Base-by-base conservation (phyloP, 2,888 invertebrate genomes). In the Ichneumoninae sp. region DNA sequence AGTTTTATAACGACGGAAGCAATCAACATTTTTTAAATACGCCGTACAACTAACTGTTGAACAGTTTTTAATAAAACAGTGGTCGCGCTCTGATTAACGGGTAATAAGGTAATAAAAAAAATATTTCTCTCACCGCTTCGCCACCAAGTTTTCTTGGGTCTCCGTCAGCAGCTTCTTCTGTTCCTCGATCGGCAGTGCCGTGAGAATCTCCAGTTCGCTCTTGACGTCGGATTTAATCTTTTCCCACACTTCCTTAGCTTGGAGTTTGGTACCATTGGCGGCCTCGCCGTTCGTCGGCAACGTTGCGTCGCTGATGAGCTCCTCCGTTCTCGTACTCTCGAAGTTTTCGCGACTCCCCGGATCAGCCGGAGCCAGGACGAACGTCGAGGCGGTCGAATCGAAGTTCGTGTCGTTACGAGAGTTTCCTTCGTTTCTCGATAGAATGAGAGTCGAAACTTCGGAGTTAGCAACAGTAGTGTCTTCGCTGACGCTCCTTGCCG, bases 81-180 rank as follows among this genome's bases (percentile, higher is more conserved):
- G 13, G 60, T 0, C 30, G 10, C 13, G 26, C 10, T 30, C 30
- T 16, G 30, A 30, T 60, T 30, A n/a, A 10, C 10, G 7, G 13
- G 44, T 50, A 16, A 10, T 40, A 44, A 6, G 16, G 57, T 77
- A 8, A 63, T 68, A 82, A 78, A 10, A 36, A 26, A 36, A 63
- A 65, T 73, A 40, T 60, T 63, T 63, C 76, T 83, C 86, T 88
- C 86, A 92, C 93, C 93, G 88, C 89, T 91, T 92, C 26, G 83
- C 83, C 30, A 93, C 89, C 78, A 93, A 89, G 73, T 90, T 86
- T 26, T 91, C 86, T 83, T 93, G 93, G 2, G 89, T 88, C 4
- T 90, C 87, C 40, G 52, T 78, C 63, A 93, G 85, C 36, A 88
- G 80, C 63, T 84, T 69, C 26, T 87, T 84, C 81, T 91, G 91